Evolutionary conservation across 2,888 invertebrate species (phyloP).

Genomic region (Itoplectis maculator): DNA sequence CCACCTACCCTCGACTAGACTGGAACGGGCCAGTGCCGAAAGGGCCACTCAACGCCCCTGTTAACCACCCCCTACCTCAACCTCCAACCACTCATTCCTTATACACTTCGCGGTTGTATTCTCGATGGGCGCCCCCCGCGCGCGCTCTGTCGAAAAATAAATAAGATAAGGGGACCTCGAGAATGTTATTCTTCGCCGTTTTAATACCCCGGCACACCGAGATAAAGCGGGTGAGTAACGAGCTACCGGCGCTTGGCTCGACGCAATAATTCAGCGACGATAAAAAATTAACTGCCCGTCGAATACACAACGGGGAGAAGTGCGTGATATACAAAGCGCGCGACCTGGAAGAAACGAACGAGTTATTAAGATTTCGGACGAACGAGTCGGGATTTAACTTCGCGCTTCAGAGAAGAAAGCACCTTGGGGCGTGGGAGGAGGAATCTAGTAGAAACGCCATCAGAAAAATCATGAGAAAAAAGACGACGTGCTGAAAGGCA

Average conservation of each 20-base stretch:
- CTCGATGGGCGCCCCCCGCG: slow-evolving; percentile 32
- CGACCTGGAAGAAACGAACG: not conserved
- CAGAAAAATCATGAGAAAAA: not conserved
- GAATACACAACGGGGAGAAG: slow-evolving; percentile 2
- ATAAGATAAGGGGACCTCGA: slow-evolving; percentile 73
- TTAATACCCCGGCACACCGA: slow-evolving; percentile 65
- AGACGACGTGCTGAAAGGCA: not conserved
- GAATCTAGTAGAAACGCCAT: too few relatives aligned
- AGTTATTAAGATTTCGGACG: slow-evolving; percentile 22
- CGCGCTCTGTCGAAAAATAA: slow-evolving; percentile 69
- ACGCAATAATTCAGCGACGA: slow-evolving; percentile 36
- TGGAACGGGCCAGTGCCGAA: slow-evolving; percentile 51
- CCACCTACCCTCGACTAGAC: slow-evolving; percentile 32
- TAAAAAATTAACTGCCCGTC: slow-evolving; percentile 21
- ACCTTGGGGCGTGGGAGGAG: too few relatives aligned
- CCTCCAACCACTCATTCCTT: too few relatives aligned
- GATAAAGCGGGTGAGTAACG: slow-evolving; percentile 62
- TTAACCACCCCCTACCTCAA: slow-evolving; percentile 27
- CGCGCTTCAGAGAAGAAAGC: not conserved
- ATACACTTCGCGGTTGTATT: slow-evolving; percentile 17
- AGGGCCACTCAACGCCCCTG: slow-evolving; percentile 48
- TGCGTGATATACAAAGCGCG: not conserved
- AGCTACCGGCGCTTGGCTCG: slow-evolving; percentile 57
- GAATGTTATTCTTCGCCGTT: slow-evolving; percentile 74
- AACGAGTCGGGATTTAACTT: not conserved